Base-by-base conservation (phyloP, 2,797 vertebrate genomes). In the Xiphorhynchus erythropygius region DNA sequence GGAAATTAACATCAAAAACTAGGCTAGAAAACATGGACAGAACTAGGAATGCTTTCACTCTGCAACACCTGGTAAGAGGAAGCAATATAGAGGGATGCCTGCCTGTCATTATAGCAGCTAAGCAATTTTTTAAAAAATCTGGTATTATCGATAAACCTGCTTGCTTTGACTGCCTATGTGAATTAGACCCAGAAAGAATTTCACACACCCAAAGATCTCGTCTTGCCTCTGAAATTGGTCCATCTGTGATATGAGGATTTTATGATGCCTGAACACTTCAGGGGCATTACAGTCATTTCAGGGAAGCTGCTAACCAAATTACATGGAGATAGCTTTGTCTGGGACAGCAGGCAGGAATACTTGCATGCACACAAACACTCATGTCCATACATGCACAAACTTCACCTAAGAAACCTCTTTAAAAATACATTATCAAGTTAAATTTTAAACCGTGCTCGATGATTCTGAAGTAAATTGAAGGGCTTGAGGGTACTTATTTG, bases 261-360 rank as follows among this genome's bases (percentile, higher is more conserved):
- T 94, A 88, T 84, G 87, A 94, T 57, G 83, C 85, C 68, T 79
- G 80, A 94, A 81, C 67, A 96, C 70, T 93, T 96, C 60, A 84
- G 95, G 60, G 86, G 68, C 88, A 94, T 89, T 82, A 70, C 47
- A 77, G 56, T 60, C 9, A 60, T 90, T 92, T 74, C 4, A 6
- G 64, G 52, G 85, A 94, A 94, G 74, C 92, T 82, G 64, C 77
- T 93, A 69, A 90, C 33, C 56, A 79, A 91, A 94, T 74, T 89
- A 62, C 19, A 44, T 1, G 3, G 77, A 76, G 69, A 67, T 41
- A 57, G 49, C 85, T 93, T 91, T 96, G 30, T 90, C 90, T 64
- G 74, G 87, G 93, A 74, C 71, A 85, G 42, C 28, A 55, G 64
- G 55, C 80, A 96, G 77, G 76, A 93, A 82, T 44, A 81, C 32